Conservation (phyloP, 2,888 invertebrate genomes). For the Pyrocoelia pectoralis region DNA sequence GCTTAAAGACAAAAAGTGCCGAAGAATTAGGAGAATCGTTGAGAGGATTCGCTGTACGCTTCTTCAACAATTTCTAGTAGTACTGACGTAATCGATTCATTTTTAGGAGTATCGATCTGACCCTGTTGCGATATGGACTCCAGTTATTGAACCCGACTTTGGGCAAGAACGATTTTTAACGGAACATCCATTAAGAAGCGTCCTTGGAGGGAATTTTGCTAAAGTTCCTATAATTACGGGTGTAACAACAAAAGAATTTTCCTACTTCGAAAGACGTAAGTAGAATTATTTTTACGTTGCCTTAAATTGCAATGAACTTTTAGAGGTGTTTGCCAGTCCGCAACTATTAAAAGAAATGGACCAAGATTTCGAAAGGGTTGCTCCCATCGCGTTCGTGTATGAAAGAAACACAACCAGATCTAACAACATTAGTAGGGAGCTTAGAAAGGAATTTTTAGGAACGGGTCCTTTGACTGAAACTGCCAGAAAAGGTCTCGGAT, state of each 20-base stretch:
- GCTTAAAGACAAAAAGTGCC: slow-evolving; percentile 65
- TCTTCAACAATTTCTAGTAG: background rate
- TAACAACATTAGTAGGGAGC: slow-evolving; percentile 60
- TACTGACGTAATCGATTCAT: background rate
- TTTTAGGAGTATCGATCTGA: slow-evolving; percentile 63
- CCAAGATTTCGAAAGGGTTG: slow-evolving; percentile 67
- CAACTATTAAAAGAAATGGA: slow-evolving; percentile 65
- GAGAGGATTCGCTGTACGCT: slow-evolving; percentile 58
- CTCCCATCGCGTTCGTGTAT: slow-evolving; percentile 71
- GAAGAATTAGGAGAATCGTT: slow-evolving; percentile 62
- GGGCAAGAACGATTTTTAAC: slow-evolving; percentile 70
- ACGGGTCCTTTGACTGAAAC: slow-evolving; percentile 56
- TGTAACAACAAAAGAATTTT: slow-evolving; percentile 72
- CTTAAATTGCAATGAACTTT: background rate
- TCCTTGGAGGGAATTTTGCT: slow-evolving; percentile 64
- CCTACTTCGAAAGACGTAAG: slow-evolving; percentile 67
- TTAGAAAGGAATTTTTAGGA: slow-evolving; percentile 62
- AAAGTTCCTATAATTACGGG: slow-evolving; percentile 71
- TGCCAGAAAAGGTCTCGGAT: slow-evolving; percentile 57
- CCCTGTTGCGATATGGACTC: slow-evolving; percentile 65
- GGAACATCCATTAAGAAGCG: slow-evolving; percentile 66
- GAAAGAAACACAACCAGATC: slow-evolving; percentile 66
- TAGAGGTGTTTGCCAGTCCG: slow-evolving; percentile 65
- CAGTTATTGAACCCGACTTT: slow-evolving; percentile 70
- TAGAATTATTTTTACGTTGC: slow-evolving; percentile 10